Conservation (phyloP, 2,888 invertebrate species). For the Epirrhoe tristata region DNA sequence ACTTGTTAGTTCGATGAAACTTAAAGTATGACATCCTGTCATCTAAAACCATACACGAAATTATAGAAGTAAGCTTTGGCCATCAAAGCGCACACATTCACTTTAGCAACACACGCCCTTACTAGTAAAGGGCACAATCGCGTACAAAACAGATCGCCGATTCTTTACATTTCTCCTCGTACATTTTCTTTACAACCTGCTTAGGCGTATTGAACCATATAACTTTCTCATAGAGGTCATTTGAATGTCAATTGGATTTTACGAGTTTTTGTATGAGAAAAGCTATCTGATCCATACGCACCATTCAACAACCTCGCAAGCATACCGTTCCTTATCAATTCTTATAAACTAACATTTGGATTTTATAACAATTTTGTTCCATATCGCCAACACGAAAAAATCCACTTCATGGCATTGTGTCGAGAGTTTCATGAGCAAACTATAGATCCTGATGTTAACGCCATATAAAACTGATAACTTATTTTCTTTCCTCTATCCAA, state of each 20-base stretch:
- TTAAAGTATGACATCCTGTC: slow-evolving; percentile 52
- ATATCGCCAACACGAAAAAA: slow-evolving; percentile 4
- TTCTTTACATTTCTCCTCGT: neutral
- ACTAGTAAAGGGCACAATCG: slow-evolving; percentile 15
- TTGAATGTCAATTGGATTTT: neutral
- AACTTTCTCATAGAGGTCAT: neutral
- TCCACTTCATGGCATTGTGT: slow-evolving; percentile 37
- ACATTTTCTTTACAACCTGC: neutral
- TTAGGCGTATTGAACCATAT: neutral
- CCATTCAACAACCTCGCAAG: slow-evolving; percentile 45
- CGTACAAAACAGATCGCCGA: slow-evolving; percentile 7
- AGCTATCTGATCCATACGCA: slow-evolving; percentile 9
- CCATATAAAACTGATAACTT: neutral
- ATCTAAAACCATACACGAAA: slow-evolving; percentile 47
- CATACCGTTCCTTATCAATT: slow-evolving; percentile 40
- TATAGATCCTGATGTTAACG: neutral
- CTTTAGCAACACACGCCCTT: slow-evolving; percentile 47
- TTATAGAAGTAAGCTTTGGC: slow-evolving; percentile 61
- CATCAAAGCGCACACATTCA: slow-evolving; percentile 61
- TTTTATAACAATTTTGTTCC: slow-evolving; percentile 22
- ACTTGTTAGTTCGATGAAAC: slow-evolving; percentile 62
- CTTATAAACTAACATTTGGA: slow-evolving; percentile 48
- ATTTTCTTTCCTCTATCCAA: neutral
- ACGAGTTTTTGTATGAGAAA: neutral
- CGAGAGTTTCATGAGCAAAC: slow-evolving; percentile 3